These are phyloP conservation scores for Anisognathus igniventris DNA, from an alignment of 2,797 vertebrate species.

Conservation along the genomic window DNA sequence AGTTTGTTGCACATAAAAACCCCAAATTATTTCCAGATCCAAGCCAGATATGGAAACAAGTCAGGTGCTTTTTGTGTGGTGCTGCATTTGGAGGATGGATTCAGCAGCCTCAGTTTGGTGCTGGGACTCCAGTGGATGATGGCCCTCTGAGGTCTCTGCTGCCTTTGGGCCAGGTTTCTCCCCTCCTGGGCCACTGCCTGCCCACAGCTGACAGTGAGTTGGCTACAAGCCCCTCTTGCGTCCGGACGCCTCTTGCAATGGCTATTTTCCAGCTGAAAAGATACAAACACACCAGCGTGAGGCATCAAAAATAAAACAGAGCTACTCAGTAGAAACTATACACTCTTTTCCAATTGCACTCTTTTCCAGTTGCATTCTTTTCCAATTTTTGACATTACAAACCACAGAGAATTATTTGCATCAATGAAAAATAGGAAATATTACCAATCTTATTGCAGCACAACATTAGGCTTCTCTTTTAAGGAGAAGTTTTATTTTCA, in stretches of 20 bases:
- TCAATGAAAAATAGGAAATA: background rate
- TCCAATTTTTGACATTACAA: background rate
- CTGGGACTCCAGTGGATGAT: background rate
- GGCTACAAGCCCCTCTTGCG: background rate
- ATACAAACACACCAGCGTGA: background rate
- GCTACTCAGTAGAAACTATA: background rate
- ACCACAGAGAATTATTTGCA: background rate
- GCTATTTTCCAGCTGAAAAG: background rate
- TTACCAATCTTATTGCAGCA: background rate
- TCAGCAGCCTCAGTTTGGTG: background rate
- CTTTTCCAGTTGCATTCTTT: background rate
- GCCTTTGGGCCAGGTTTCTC: background rate
- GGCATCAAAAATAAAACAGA: background rate
- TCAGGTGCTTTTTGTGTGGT: background rate
- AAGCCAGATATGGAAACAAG: background rate
- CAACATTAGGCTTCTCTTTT: background rate
- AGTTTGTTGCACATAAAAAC: background rate
- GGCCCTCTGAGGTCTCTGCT: background rate
- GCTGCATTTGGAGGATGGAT: background rate
- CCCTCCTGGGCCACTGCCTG: background rate
- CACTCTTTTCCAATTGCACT: too few relatives aligned
- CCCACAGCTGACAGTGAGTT: rapidly evolving
- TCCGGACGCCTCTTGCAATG: rapidly evolving
- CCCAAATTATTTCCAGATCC: background rate
- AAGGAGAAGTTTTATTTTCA: background rate